A percentile compares a stretch with the other conserved stretches of the same genome.
These are phyloP conservation scores for Micrasema minimum DNA, from an alignment of 1,140 invertebrate genomes.

Conservation along the genomic window DNA sequence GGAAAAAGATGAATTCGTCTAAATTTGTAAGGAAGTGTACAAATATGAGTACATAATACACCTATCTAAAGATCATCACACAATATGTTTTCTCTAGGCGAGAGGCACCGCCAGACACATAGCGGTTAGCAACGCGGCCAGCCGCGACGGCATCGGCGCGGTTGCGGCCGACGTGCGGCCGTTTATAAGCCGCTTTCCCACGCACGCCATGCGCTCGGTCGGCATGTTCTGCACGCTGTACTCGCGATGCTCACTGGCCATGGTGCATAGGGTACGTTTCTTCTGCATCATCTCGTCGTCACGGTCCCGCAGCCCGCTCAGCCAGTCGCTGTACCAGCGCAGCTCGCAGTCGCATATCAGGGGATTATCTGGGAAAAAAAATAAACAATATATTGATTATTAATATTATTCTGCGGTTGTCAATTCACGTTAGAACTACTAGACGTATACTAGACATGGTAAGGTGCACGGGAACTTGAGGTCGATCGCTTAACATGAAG, in stretches of 20 bases:
- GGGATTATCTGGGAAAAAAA: conserved; percentile 85
- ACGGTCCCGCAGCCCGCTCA: conserved; percentile 77
- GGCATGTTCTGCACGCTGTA: conserved; percentile 84
- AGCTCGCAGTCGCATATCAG: conserved; percentile 88
- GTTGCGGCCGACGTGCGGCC: conserved; percentile 52
- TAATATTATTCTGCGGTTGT: no score
- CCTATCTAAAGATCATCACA: no score
- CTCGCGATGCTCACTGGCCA: conserved; percentile 79
- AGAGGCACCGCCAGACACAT: conserved; percentile 27
- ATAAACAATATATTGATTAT: no score
- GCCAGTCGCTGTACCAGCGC: conserved; percentile 85
- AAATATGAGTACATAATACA: no score
- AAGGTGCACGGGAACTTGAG: no score
- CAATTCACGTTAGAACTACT: no score
- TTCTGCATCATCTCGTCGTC: conserved; percentile 89
- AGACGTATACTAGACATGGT: no score
- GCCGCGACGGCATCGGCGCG: not conserved
- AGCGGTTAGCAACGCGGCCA: conserved; percentile 12
- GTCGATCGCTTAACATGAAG: no score
- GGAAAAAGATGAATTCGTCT: no score
- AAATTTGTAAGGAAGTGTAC: no score
- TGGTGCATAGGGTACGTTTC: conserved; percentile 82
- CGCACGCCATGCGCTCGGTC: conserved; percentile 82
- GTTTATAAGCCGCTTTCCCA: conserved; percentile 69
- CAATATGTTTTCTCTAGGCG: no score